phyloP scores from a whole-genome alignment of 2,888 invertebrate species.

The Cephus runcator region DNA sequence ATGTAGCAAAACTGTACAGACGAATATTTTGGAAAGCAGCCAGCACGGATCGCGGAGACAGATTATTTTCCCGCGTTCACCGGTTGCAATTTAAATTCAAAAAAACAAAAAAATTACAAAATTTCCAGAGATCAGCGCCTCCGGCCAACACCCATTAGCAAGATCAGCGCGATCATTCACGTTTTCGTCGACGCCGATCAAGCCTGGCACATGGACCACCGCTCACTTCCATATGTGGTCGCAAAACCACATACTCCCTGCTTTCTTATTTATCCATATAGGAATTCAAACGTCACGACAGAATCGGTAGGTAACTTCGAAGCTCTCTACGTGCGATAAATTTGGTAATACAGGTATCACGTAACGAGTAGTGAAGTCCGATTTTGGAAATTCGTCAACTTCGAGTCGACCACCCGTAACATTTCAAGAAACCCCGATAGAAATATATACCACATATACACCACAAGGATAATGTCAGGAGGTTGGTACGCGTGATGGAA shows the following conservation, averaged over 20 bases:
- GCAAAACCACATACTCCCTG: neutral
- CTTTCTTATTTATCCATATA: neutral
- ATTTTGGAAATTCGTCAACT: neutral
- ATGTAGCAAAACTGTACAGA: neutral
- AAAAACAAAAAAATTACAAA: neutral
- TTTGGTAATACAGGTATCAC: neutral
- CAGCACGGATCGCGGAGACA: neutral
- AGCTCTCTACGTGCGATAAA: neutral
- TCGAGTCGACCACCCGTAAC: neutral
- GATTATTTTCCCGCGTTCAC: neutral
- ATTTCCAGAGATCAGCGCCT: neutral
- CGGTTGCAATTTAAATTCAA: neutral
- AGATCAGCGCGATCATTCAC: neutral
- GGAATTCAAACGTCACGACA: neutral
- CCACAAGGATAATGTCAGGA: neutral
- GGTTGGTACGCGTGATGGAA: neutral
- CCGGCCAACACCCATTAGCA: neutral
- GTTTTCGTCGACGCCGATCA: neutral
- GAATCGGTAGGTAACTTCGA: neutral
- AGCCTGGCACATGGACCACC: neutral
- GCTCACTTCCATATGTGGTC: slow-evolving; percentile 1
- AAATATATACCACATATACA: neutral
- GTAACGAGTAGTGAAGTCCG: neutral
- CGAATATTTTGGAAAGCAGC: neutral
- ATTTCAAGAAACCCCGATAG: neutral